Base-by-base conservation (phyloP, 2,797 vertebrate genomes). In the Smutsia temminckii region DNA sequence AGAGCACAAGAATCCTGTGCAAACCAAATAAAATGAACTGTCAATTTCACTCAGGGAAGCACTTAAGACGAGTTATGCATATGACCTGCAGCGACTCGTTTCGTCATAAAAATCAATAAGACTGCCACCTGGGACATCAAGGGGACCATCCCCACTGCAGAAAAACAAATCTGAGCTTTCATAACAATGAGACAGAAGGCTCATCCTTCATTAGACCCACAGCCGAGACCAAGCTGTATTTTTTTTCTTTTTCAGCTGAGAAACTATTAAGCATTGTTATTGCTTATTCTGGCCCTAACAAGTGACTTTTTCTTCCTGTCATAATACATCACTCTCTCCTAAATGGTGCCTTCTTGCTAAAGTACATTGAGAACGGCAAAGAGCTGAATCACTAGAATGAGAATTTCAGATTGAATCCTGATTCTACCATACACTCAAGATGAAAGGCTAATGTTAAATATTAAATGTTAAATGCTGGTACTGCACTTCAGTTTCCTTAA, bases 101-200 rank as follows among this genome's bases (percentile, higher is more conserved):
- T 91, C 85, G 75, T 95, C 97, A 97, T 97, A 97, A 96, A 98
- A 98, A 97, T 98, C 81, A 5, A 93, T 98, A 94, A 69, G 78
- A 69, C 91, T 97, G 42, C 75, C 97, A 92, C 95, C 66, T 96
- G 64, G 68, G 84, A 96, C 92, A 95, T 95, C 94, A 96, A 78
- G 78, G 49, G 59, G 97, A 81, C 86, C 93, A 84, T 97, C 51
- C 71, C 75, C 85, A 95, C 75, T 80, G 75, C 91, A 92, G 95
- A 72, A 97, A 93, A 95, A 85, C 51, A 86, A 68, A 95, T 96
- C 75, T 94, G 74, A 93, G 80, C 79, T 95, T 96, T 96, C 87
- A 88, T 94, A 61, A 93, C 64, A 92, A 25, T 32, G 32, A 96
- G 34, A 37, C 34, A 21, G 32, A 93, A 86, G 75, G 74, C 4